A percentile compares a stretch with the other conserved stretches of the same genome.
These are phyloP conservation scores for Calliscelio sp. DNA, from an alignment of 2,888 invertebrate species.

Conservation along the genomic window DNA sequence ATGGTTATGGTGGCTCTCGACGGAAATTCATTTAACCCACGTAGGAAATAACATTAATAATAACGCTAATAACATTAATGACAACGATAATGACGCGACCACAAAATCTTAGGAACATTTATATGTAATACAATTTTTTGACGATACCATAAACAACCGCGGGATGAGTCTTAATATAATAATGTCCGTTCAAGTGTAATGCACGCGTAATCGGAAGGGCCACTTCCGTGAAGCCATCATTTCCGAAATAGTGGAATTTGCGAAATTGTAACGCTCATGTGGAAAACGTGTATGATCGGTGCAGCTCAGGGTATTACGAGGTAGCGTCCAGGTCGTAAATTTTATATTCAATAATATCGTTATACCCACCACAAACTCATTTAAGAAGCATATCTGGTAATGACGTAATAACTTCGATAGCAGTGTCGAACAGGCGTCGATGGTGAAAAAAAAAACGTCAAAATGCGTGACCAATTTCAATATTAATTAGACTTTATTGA, in stretches of 20 bases:
- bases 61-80: constrained; percentile 62
- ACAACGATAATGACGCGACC: constrained; percentile 34
- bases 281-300: constrained; percentile 39
- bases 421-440: neutral
- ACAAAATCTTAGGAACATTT: constrained; percentile 20
- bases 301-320: constrained; percentile 24
- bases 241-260: constrained; percentile 30
- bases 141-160: neutral
- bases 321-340: constrained; percentile 48
- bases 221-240: constrained; percentile 15
- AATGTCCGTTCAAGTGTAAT: constrained; percentile 25
- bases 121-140: constrained; percentile 14
- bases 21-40: constrained; percentile 58
- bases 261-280: constrained; percentile 48
- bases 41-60: constrained; percentile 48
- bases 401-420: constrained; percentile 60
- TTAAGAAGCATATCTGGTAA: constrained; percentile 56
- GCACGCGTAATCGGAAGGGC: constrained; percentile 40
- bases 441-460: constrained; percentile 41
- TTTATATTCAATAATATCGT: constrained; percentile 51
- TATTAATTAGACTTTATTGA: constrained; percentile 52
- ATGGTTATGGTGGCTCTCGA: constrained; percentile 50
- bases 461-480: constrained; percentile 50
- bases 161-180: constrained; percentile 7
- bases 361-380: constrained; percentile 53